phyloP scores from a whole-genome alignment of 2,113 vertebrate genomes.

The Petrocephalus microphthalmus region DNA sequence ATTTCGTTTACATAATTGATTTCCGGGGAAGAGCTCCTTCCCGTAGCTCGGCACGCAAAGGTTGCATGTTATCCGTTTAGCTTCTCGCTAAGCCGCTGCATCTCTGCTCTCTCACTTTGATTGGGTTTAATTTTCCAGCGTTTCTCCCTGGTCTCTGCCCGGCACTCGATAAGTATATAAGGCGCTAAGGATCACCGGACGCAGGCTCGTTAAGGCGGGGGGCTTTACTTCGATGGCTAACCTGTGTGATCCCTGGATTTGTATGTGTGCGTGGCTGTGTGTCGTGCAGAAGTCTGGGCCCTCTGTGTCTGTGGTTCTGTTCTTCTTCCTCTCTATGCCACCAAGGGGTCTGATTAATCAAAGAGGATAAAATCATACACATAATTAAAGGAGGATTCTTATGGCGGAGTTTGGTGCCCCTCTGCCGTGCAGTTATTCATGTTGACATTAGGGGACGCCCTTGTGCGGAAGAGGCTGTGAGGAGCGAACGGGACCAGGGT shows the following conservation, averaged over 20 bases:
- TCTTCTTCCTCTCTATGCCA: neutral
- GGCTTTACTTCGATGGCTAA: neutral
- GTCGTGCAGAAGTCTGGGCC: neutral
- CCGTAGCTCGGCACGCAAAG: conserved; percentile 41
- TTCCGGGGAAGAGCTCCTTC: conserved; percentile 46
- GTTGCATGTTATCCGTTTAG: conserved; percentile 36
- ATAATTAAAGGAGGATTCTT: neutral
- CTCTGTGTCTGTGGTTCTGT: neutral
- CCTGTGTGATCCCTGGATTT: neutral
- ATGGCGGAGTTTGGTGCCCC: neutral
- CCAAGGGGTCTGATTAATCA: neutral
- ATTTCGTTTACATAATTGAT: conserved; percentile 60
- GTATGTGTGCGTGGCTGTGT: neutral
- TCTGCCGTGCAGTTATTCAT: neutral
- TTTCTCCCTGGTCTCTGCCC: neutral
- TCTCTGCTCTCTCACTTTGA: neutral
- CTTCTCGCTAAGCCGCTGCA: neutral
- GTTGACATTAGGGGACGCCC: neutral
- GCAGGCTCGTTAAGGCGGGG: neutral
- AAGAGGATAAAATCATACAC: neutral
- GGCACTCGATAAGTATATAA: neutral
- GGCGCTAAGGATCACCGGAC: neutral
- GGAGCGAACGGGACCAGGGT: neutral
- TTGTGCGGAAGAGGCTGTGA: neutral
- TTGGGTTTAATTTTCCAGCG: neutral